Percentiles rank a stretch among this genome's conserved stretches.
Conservation (phyloP, 2,113 vertebrate genomes). For the Ancistrus triradiatus region DNA sequence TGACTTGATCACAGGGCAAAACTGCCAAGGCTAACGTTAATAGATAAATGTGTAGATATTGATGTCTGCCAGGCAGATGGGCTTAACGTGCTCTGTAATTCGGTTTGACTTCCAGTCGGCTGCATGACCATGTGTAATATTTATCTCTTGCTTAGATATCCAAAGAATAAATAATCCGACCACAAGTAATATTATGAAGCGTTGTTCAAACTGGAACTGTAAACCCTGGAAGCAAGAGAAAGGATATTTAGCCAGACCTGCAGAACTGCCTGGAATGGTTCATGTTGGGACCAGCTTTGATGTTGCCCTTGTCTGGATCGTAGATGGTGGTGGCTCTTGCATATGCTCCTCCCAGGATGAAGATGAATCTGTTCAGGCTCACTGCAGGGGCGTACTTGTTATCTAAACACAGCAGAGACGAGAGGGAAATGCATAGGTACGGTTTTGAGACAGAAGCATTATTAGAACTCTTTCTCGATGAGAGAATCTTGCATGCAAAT, state of each 20-base stretch:
- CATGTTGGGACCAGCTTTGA: constrained; percentile 99
- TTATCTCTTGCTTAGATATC: no score
- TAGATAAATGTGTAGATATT: background rate
- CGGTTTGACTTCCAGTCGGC: no score
- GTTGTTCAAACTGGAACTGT: background rate
- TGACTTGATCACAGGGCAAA: background rate
- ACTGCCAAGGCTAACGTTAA: background rate
- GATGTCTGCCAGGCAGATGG: background rate
- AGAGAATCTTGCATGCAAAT: constrained; percentile 26
- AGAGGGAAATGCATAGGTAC: constrained; percentile 17
- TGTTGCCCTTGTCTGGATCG: constrained; percentile 98
- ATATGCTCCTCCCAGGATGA: constrained; percentile 97
- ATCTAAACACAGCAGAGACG: constrained; percentile 68
- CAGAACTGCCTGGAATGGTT: constrained; percentile 98
- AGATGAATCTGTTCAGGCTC: constrained; percentile 95
- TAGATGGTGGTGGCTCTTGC: constrained; percentile 98
- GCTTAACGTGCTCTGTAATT: background rate
- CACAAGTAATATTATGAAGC: background rate
- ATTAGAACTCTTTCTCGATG: constrained; percentile 38
- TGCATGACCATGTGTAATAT: no score
- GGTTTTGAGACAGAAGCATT: constrained; percentile 45
- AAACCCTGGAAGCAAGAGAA: background rate
- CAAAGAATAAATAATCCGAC: background rate
- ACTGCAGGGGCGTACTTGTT: constrained; percentile 98
- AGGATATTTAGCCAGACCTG: constrained; percentile 71